Base-by-base conservation (phyloP, 2,113 vertebrate species). In the Hystrix brachyura region DNA sequence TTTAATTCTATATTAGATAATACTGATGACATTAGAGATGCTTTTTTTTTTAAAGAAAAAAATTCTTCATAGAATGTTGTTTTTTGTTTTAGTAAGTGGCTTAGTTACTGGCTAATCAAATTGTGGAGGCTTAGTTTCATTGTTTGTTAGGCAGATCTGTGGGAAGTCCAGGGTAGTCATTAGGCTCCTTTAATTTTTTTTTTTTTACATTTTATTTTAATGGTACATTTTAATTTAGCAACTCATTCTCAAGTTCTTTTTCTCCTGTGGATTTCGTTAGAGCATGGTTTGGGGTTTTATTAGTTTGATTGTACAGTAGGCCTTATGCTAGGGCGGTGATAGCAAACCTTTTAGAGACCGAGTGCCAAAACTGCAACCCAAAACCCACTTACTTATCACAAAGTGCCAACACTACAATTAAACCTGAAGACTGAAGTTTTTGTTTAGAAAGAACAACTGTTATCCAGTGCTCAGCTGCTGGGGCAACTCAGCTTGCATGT, bases 21-120 rank as follows among this genome's bases (percentile, higher is more conserved):
- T 79, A 23, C 51, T 80, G 29, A 43, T 85, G 43, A 57, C 38
- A n/a, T 7, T 87, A 84, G 55, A 95, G 53, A 51, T 64, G 15
- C 5, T 83, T 2, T 25, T 83, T 2, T 25, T 32, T 67, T 19
- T 64, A 29, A 64, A 60, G 32, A 27, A 67, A 74, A 74, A 71
- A 46, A 6, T 88, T 46, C 29, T 71, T 29, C 88, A 13, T 71
- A 71, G 21, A 74, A 46, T 95, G 29, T 86, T 93, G 12, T 7
- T 59, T 85, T 82, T 84, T 93, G 12, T 55, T 71, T 85, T 51
- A 23, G 46, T 88, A 78, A 60, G 60, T 34, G 86, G 19, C 80
- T 90, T 90, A 87, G 67, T 94, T 87, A 43, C 69, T 96, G 57
- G n/a, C 23, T 87, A 27, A 59, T 76, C 57, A 65, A 29, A 9